These are phyloP conservation scores for Enteromius fasciolatus DNA, from an alignment of 2,797 vertebrate species.

Conservation along the genomic window DNA sequence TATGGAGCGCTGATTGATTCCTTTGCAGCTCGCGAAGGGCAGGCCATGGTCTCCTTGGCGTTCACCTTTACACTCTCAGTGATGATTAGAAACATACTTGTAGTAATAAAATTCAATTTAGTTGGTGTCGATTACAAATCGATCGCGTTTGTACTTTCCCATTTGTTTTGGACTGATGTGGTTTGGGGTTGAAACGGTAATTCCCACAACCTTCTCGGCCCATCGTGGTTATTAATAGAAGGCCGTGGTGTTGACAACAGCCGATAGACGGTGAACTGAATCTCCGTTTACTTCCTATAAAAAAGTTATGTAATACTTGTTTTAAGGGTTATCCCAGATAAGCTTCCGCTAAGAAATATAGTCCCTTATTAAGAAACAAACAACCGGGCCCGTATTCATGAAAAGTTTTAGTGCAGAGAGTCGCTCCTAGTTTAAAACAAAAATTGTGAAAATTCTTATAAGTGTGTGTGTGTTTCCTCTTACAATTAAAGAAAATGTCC, in stretches of 20 bases:
- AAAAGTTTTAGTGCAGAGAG: too few relatives aligned
- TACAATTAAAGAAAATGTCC: too few relatives aligned
- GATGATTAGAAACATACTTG: neutral
- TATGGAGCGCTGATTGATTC: neutral
- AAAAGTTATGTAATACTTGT: too few relatives aligned
- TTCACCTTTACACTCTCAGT: constrained; percentile 26
- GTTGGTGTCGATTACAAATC: neutral
- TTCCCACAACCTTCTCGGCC: too few relatives aligned
- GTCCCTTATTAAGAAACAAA: neutral
- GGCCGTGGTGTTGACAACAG: neutral
- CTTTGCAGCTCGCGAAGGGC: neutral
- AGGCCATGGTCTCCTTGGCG: neutral
- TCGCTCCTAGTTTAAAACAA: too few relatives aligned
- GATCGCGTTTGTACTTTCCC: neutral
- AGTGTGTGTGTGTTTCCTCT: too few relatives aligned
- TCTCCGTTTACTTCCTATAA: neutral
- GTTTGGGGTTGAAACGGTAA: neutral
- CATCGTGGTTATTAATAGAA: neutral
- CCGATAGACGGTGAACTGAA: neutral
- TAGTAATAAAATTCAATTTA: neutral
- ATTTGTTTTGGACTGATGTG: neutral
- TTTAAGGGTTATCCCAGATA: neutral
- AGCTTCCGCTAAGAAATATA: neutral
- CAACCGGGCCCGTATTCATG: too few relatives aligned
- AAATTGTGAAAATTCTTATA: too few relatives aligned